Percentiles rank a stretch among this genome's conserved stretches.
Conservation (phyloP, 1,140 invertebrate genomes). For the Ostrea edulis region DNA sequence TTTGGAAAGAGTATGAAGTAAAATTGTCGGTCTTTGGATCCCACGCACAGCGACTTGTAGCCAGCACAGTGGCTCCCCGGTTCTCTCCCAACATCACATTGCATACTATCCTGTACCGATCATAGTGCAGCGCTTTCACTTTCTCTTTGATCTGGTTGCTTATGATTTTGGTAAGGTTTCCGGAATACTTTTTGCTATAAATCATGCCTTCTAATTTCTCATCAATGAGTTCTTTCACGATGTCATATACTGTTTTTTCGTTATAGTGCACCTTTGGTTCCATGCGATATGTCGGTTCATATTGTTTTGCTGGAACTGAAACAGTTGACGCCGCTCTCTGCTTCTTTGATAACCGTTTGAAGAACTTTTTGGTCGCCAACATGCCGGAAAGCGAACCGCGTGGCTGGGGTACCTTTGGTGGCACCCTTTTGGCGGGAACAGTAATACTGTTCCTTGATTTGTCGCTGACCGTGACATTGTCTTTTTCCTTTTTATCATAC, state of each 20-base stretch:
- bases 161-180: slow-evolving; percentile 56
- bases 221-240: slow-evolving; percentile 62
- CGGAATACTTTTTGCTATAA: slow-evolving; percentile 51
- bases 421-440: not conserved
- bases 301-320: not conserved
- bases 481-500: slow-evolving; percentile 17
- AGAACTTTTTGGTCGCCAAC: slow-evolving; percentile 44
- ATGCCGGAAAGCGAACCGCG: slow-evolving; percentile 37
- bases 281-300: slow-evolving; percentile 43
- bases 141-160: slow-evolving; percentile 63
- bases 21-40: slow-evolving; percentile 64
- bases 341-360: slow-evolving; percentile 40
- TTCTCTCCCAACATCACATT: slow-evolving; percentile 67
- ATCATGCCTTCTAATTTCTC: slow-evolving; percentile 51
- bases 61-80: slow-evolving; percentile 60
- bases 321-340: slow-evolving; percentile 35
- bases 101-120: slow-evolving; percentile 66
- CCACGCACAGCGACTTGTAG: slow-evolving; percentile 69
- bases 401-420: slow-evolving; percentile 19
- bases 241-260: slow-evolving; percentile 39
- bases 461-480: slow-evolving; percentile 27
- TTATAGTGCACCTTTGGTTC: slow-evolving; percentile 54
- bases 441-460: slow-evolving; percentile 18
- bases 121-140: slow-evolving; percentile 64
- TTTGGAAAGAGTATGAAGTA: slow-evolving; percentile 63